Evolutionary conservation across 2,113 vertebrate genomes (phyloP).

Genomic region (Anseranas semipalmata): DNA sequence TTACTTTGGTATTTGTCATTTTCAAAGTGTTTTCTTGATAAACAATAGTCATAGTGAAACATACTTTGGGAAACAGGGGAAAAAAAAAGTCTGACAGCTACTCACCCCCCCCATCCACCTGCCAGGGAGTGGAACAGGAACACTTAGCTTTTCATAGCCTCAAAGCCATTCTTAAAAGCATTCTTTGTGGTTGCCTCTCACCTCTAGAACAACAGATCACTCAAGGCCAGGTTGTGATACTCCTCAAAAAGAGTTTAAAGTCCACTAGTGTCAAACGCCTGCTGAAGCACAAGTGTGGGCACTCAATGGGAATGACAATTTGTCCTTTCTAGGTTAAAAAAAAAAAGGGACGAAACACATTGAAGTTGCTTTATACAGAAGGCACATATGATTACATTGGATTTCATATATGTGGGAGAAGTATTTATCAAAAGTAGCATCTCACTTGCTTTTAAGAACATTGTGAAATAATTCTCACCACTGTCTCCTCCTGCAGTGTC

Average conservation of each 20-base stretch:
- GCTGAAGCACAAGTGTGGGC: background rate
- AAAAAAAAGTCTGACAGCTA: slow-evolving; percentile 9
- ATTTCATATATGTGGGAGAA: background rate
- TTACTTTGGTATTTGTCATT: slow-evolving; percentile 30
- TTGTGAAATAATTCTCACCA: background rate
- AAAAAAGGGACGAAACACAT: background rate
- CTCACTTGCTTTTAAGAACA: background rate
- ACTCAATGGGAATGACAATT: background rate
- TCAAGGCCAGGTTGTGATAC: background rate
- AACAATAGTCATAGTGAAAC: slow-evolving; percentile 27
- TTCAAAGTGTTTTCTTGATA: slow-evolving; percentile 13
- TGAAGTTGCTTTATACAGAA: background rate
- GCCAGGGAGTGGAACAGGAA: background rate
- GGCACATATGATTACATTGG: rapidly evolving
- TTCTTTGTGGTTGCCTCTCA: background rate
- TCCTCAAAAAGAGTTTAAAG: background rate
- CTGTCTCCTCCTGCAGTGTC: background rate
- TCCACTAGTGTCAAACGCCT: background rate
- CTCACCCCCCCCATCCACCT: background rate
- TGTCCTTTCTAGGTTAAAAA: background rate
- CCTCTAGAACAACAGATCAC: background rate
- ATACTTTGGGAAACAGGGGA: background rate
- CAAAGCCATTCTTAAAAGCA: background rate
- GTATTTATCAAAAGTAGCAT: background rate
- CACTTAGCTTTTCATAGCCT: background rate